Evolutionary conservation across 2,888 invertebrate species (phyloP), one percentile per base, ranked within the genome.

Genomic region (Gibbula magus): DNA sequence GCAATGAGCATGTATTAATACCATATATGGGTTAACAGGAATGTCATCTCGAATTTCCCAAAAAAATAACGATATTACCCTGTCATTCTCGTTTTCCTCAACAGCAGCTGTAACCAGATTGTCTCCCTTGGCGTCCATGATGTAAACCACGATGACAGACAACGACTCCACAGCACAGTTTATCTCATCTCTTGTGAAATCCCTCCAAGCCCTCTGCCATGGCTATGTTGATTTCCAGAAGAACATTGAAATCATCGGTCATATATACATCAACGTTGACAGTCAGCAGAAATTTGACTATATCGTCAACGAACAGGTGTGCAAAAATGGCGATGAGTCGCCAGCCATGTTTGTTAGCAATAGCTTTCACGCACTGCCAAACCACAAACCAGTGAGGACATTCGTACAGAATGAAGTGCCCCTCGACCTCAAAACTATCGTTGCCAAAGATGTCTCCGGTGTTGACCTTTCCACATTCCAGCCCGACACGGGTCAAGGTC

Each of bases 231-330:
- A 75, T n/a, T 75, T 75, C n/a, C 54, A 54, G 32, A 52, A 75
- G 35, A 75, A 54, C 53, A 54, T 75, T 75, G 75, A 75, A 39
- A 75, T 75, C 32, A 75, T 75, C 53, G 75, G 75, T 20, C 75
- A 75, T 29, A 52, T 75, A 10, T 75, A 75, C 32, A 29, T 75
- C n/a, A 75, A 75, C 22, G 54, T 75, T 53, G 75, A 75, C 75
- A 75, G 53, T n/a, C 52, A 35, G n/a, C 52, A 75, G 32, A 75
- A 75, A 32, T 75, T 32, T 54, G 53, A 75, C 53, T 75, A 75
- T 32, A 39, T 75, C 2, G 75, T 75, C n/a, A 52, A 75, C 29
- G 75, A 75, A 54, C 75, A 75, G 39, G 75, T 75, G 75, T 75
- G 54, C 29, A 75, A 75, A 29, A 75, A 32, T 75, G 75, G 32